Evolutionary conservation across 2,113 vertebrate species (phyloP), one percentile per base, ranked within the genome.

Genomic region (Coreoperca whiteheadi): DNA sequence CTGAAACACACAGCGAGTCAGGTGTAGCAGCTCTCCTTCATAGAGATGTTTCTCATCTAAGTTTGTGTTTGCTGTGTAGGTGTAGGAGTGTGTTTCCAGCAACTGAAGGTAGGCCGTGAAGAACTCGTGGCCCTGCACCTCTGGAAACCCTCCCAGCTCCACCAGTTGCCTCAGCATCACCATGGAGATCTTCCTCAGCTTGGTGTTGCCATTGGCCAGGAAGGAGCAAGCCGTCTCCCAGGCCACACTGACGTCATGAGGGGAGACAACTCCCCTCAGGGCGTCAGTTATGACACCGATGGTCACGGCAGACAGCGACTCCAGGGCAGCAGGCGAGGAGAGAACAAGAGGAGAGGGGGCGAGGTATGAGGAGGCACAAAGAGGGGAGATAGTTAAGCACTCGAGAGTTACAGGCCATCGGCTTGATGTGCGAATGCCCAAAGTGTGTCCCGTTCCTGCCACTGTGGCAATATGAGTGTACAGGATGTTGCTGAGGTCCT

Each of bases 181-280:
- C 89, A 99, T 83, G 75, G 96, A 89, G 51, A 94, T 83, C 28
- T 84, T 91, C 93, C 95, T 97, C 74, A 97, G 88, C 86, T 93
- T 94, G 23, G 84, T 85, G 88, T 90, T 95, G 43, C 97, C 97
- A 14, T 95, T 94, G 3, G 96, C 91, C 32, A 99, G 87, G 25
- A 98, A 32, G 9, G 93, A 95, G 66, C 98, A 99, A 6, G 97
- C 95, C 41, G 95, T 94, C 1, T 92, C 96, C 98, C 97, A 99
- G 4, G 97, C 94, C 21, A 92, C 69, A 14, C 81, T 88, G 74
- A 97, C 91, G 39, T 97, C 96, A 25, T 81, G 95, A 69, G 91
- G 94, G 83, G 97, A 98, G 90, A 97, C 96, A 0, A 99, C 74
- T 67, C 96, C 94, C 75, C 96, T 90, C 84, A 96, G 86, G 75